Conservation (phyloP, 2,888 invertebrate genomes). For the Philhelius pedissequus region DNA sequence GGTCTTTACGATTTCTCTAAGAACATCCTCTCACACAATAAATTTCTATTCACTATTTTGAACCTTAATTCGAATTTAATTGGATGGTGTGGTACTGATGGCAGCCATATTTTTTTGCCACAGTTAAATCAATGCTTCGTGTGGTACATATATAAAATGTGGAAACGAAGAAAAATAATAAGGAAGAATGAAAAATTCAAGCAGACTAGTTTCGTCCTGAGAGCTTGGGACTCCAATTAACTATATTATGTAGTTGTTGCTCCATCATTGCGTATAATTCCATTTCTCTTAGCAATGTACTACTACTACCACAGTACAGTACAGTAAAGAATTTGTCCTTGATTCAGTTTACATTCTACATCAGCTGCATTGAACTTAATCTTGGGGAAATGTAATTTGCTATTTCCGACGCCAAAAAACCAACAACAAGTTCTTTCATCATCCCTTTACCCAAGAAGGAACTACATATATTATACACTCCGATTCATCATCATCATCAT, state of each 20-base stretch:
- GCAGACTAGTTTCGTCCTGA: not conserved
- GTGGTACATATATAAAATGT: not conserved
- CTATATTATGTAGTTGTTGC: not conserved
- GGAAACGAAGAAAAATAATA: not conserved
- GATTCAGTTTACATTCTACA: not conserved
- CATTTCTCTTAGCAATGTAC: not conserved
- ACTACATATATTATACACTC: not conserved
- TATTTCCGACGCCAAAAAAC: not conserved
- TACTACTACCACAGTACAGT: too few relatives aligned
- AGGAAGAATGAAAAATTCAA: not conserved
- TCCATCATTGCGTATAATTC: not conserved
- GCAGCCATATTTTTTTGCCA: not conserved
- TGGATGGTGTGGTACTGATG: too few relatives aligned
- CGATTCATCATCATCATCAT: not conserved
- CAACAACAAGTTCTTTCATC: not conserved
- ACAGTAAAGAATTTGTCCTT: not conserved
- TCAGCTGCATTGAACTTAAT: not conserved
- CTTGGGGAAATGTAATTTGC: not conserved
- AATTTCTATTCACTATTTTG: too few relatives aligned
- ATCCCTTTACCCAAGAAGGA: not conserved
- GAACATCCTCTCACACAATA: too few relatives aligned
- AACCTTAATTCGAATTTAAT: too few relatives aligned
- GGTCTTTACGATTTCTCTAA: too few relatives aligned
- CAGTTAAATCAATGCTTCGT: too few relatives aligned
- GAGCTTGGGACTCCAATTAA: not conserved